Evolutionary conservation across 2,888 invertebrate species (phyloP).

Genomic region (Drepana falcataria): DNA sequence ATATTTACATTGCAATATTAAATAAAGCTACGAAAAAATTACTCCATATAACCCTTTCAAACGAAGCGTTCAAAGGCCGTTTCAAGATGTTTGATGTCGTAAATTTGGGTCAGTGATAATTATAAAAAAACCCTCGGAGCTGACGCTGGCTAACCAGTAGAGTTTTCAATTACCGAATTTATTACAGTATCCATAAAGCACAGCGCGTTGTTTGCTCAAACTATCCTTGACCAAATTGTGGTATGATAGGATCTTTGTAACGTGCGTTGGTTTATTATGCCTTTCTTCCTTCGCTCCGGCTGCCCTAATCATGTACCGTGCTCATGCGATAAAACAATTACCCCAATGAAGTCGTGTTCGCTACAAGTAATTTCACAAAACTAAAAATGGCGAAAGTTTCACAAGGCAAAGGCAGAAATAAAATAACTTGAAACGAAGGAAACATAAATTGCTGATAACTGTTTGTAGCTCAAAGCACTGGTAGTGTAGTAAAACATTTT

Average conservation of each 20-base stretch:
- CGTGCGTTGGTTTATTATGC: conserved; percentile 62
- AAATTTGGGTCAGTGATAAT: too few relatives aligned
- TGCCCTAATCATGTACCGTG: conserved; percentile 45
- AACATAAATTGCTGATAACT: conserved; percentile 1
- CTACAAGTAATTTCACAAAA: conserved; percentile 45
- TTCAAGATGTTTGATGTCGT: too few relatives aligned
- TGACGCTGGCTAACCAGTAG: too few relatives aligned
- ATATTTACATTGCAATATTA: too few relatives aligned
- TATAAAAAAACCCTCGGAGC: too few relatives aligned
- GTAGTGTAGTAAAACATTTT: background rate
- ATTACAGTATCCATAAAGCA: conserved; percentile 43
- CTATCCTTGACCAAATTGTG: conserved; percentile 70
- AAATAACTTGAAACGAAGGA: conserved; percentile 1
- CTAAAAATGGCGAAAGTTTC: conserved; percentile 36
- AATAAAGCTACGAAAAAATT: too few relatives aligned
- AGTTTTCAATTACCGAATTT: conserved; percentile 31
- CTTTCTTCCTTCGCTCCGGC: conserved; percentile 51
- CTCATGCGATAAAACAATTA: conserved; percentile 79
- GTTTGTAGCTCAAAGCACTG: background rate
- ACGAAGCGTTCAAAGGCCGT: too few relatives aligned
- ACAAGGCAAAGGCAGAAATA: conserved; percentile 13
- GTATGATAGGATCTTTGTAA: conserved; percentile 65
- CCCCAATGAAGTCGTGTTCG: conserved; percentile 58
- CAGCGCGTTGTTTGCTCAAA: conserved; percentile 52
- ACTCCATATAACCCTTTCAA: too few relatives aligned